Percentiles rank a stretch among this genome's conserved stretches.
These are phyloP conservation scores for Condylura cristata DNA, from an alignment of 2,113 vertebrate genomes.

Conservation along the genomic window DNA sequence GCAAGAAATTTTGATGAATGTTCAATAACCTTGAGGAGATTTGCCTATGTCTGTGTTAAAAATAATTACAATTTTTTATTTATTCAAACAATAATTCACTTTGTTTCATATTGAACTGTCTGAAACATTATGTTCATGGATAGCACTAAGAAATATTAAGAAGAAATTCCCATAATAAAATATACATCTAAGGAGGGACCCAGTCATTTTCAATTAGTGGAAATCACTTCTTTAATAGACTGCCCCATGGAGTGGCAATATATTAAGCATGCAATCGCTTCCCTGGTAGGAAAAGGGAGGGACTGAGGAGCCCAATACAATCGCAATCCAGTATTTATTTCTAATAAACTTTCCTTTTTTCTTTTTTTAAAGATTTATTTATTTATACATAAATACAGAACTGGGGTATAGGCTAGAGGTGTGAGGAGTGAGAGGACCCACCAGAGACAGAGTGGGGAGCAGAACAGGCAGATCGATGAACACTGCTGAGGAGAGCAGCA, in stretches of 20 bases:
- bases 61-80: not conserved
- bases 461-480: too few relatives aligned
- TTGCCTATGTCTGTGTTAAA: not conserved
- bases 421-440: too few relatives aligned
- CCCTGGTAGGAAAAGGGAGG: not conserved
- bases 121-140: not conserved
- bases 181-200: not conserved
- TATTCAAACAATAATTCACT: not conserved
- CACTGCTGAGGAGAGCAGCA: too few relatives aligned
- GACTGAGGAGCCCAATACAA: not conserved
- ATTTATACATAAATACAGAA: too few relatives aligned
- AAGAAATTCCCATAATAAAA: not conserved
- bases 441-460: too few relatives aligned
- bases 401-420: too few relatives aligned
- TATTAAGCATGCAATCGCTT: not conserved
- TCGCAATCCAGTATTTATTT: not conserved
- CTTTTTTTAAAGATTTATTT: too few relatives aligned
- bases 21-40: not conserved
- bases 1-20: not conserved
- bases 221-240: slow-evolving; percentile 1
- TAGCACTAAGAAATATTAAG: not conserved
- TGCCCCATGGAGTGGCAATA: not conserved
- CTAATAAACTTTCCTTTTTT: not conserved
- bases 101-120: not conserved
- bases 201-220: not conserved